Evolutionary conservation across 2,888 invertebrate genomes (phyloP), one percentile per base, ranked within the genome.

Genomic region (Drosophila histrio): DNA sequence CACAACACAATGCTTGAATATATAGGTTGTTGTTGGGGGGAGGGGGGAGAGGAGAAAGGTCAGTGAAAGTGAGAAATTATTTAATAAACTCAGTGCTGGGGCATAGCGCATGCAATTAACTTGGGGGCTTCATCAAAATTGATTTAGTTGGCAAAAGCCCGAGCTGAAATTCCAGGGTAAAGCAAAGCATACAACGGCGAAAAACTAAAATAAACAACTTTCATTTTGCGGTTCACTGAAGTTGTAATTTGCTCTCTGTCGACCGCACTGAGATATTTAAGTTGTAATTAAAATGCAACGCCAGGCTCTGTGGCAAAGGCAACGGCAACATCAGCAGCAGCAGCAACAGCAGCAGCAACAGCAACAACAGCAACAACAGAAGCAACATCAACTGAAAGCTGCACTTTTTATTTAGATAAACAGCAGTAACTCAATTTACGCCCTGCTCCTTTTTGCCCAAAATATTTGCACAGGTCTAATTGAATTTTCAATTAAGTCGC

Each of bases 381-480:
- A 19, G 22, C n/a, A 19, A 17, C 9, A 28, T 24, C 50, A 50
- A 53, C 46, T 34, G 19, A 26, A 34, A 34, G 65, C 66, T 74
- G 70, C 79, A 79, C 44, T 82, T 77, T 71, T 68, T 84, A 84
- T 85, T 83, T 83, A 84, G 83, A 86, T 77, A 86, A 84, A 84
- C 79, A 84, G 78, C 73, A 72, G 81, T 80, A 83, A 82, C 79
- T 82, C 77, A 82, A 82, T 82, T 82, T 85, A 62, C 52, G 58
- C 54, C 58, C 58, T 38, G 49, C 59, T 60, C 60, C 54, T 62
- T 67, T 59, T 59, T 58, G 72, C 49, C 70, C 60, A 83, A 83
- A 86, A 86, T 84, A 84, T 84, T 85, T 85, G 84, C 81, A 74
- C 87, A 86, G 87, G 79, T 85, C 86, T 85, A 85, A 85, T 85